These are phyloP conservation scores for Neodontobutis hainanensis DNA, from an alignment of 2,113 vertebrate genomes.

Conservation along the genomic window DNA sequence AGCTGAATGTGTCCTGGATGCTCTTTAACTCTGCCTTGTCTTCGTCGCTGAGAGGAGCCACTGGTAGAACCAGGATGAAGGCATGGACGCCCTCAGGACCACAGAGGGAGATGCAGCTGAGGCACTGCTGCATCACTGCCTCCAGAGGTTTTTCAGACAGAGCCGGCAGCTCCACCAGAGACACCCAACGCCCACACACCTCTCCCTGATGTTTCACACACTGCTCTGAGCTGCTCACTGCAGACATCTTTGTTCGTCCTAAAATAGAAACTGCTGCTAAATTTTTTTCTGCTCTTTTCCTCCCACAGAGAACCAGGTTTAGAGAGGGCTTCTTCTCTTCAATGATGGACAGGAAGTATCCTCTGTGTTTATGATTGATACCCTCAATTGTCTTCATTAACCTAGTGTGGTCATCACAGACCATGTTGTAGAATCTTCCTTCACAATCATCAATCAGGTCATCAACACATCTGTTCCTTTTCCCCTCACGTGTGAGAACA, in stretches of 20 bases:
- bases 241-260: neutral
- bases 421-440: neutral
- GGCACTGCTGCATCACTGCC: too few relatives aligned
- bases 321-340: neutral
- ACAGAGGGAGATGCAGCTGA: too few relatives aligned
- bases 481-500: slow-evolving; percentile 23
- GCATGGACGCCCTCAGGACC: too few relatives aligned
- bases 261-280: neutral
- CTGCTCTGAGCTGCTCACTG: too few relatives aligned
- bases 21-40: too few relatives aligned
- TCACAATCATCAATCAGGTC: neutral
- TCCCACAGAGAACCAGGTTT: neutral
- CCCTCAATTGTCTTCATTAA: slow-evolving; percentile 32
- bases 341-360: slow-evolving; percentile 19
- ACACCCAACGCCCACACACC: too few relatives aligned
- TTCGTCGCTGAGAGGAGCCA: too few relatives aligned
- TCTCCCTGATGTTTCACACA: too few relatives aligned
- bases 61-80: too few relatives aligned
- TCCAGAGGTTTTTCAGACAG: too few relatives aligned
- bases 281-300: neutral
- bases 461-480: slow-evolving; percentile 3
- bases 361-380: neutral
- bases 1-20: too few relatives aligned
- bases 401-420: neutral
- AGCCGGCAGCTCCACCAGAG: too few relatives aligned